Evolutionary conservation across 2,113 vertebrate species (phyloP).

Genomic region (Malurus cyaneus): DNA sequence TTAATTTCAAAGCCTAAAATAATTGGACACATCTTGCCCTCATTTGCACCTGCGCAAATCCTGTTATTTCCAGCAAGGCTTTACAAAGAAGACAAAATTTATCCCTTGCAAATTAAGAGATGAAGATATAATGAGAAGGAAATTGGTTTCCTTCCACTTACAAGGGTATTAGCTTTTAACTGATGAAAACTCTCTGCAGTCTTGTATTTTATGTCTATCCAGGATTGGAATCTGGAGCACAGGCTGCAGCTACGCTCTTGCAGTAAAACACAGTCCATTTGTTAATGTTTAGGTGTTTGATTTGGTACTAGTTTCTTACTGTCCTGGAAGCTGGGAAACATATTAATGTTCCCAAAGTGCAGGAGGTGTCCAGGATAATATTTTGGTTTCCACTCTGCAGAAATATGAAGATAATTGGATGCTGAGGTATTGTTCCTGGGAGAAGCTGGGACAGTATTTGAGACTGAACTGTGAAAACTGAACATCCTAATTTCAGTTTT

Average conservation of each 20-base stretch:
- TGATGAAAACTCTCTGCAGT: not conserved
- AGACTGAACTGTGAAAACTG: not conserved
- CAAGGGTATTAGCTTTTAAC: not conserved
- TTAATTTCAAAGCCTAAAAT: slow-evolving; percentile 1
- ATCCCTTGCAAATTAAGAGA: slow-evolving; percentile 17
- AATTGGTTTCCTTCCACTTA: not conserved
- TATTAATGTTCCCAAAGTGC: not conserved
- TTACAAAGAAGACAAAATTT: not conserved
- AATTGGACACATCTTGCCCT: not conserved
- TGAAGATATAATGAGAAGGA: not conserved
- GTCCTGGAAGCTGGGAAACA: not conserved
- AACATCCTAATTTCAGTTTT: not conserved
- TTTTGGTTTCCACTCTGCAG: not conserved
- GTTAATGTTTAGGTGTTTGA: not conserved
- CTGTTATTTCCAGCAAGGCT: not conserved
- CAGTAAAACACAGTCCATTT: not conserved
- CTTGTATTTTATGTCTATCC: not conserved
- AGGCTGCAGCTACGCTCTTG: not conserved
- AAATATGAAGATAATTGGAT: not conserved
- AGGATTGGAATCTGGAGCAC: not conserved
- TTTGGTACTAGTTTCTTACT: not conserved
- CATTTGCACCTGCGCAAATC: slow-evolving; percentile 17
- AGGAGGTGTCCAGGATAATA: not conserved
- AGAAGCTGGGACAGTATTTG: not conserved
- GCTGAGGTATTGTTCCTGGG: not conserved